These are phyloP conservation scores for Leptothorax acervorum DNA, from an alignment of 2,888 invertebrate genomes.

Conservation along the genomic window DNA sequence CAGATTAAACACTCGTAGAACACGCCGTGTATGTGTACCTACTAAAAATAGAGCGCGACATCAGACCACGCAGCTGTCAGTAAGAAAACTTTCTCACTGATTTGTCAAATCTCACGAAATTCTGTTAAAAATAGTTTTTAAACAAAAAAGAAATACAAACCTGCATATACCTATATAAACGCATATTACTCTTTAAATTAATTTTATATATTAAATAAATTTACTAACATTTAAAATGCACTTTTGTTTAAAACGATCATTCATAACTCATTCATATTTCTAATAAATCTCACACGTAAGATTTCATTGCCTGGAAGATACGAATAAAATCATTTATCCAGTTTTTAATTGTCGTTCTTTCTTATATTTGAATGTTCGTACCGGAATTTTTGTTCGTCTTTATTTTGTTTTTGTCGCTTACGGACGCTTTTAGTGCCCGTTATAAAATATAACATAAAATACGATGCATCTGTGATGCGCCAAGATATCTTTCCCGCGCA, in stretches of 20 bases:
- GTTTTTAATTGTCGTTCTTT: background rate
- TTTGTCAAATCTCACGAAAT: background rate
- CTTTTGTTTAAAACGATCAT: background rate
- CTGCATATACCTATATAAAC: background rate
- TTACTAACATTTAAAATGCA: background rate
- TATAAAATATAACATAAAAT: background rate
- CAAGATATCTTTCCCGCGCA: background rate
- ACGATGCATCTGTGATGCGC: background rate
- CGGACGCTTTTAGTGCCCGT: background rate
- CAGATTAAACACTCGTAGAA: background rate
- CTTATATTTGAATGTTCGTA: background rate
- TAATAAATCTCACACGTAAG: background rate
- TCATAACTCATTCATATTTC: background rate
- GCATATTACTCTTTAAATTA: background rate
- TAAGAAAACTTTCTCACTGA: conserved; percentile 7
- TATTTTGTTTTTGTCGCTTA: background rate
- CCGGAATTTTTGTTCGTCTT: background rate
- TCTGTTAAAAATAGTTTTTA: background rate
- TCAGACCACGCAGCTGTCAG: conserved; percentile 26
- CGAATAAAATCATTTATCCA: background rate
- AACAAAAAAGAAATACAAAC: background rate
- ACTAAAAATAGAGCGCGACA: conserved; percentile 35
- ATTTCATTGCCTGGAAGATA: background rate
- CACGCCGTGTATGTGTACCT: background rate
- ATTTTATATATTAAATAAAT: background rate